These are phyloP conservation scores for Philhelius pedissequus DNA, from an alignment of 2,888 invertebrate genomes.

Conservation along the genomic window DNA sequence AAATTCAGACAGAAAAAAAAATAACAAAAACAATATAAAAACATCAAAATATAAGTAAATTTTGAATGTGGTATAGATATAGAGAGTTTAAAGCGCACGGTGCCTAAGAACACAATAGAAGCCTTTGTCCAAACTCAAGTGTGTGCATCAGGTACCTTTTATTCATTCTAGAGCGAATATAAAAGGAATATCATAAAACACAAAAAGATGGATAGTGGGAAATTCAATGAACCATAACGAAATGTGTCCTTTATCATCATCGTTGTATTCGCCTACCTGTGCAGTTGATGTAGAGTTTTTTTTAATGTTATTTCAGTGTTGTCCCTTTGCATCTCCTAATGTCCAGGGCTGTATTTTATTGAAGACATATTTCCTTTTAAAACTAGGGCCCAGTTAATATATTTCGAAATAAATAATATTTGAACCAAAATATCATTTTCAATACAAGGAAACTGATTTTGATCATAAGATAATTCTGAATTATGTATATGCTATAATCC, in stretches of 20 bases:
- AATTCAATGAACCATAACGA: slow-evolving; percentile 68
- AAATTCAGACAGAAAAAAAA: background rate
- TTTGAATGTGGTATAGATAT: slow-evolving; percentile 34
- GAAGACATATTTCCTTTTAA: too few species aligned
- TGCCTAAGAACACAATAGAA: slow-evolving; percentile 56
- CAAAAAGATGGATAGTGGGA: slow-evolving; percentile 60
- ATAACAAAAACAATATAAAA: slow-evolving; percentile 18
- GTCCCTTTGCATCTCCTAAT: slow-evolving; percentile 11
- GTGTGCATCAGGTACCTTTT: slow-evolving; percentile 66
- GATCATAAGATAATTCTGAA: too few species aligned
- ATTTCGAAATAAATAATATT: too few species aligned
- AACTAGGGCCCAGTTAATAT: too few species aligned
- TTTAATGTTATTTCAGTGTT: background rate
- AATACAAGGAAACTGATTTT: too few species aligned
- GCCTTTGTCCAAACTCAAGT: slow-evolving; percentile 64
- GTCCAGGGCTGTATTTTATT: background rate
- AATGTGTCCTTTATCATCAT: slow-evolving; percentile 63
- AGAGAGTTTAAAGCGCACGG: slow-evolving; percentile 51
- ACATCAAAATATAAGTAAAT: slow-evolving; percentile 38
- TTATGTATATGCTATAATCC: too few species aligned
- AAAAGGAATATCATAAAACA: slow-evolving; percentile 66
- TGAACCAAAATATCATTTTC: too few species aligned
- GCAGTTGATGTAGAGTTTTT: slow-evolving; percentile 20
- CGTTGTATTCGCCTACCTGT: slow-evolving; percentile 49
- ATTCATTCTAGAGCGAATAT: slow-evolving; percentile 44